Evolutionary conservation across 2,888 invertebrate species (phyloP).

Genomic region (Sicus ferrugineus): DNA sequence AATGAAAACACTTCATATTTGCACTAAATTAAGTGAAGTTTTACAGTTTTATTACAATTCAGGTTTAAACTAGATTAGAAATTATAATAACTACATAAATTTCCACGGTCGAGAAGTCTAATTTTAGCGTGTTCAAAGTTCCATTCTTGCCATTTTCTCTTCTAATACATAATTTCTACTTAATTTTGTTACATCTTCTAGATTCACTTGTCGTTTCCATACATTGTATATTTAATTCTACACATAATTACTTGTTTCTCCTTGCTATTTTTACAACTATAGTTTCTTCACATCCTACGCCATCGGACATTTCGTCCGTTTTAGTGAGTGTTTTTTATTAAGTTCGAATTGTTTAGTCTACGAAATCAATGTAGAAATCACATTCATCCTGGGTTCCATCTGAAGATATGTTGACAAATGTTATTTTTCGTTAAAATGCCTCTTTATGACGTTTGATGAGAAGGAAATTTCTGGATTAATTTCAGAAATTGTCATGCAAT

Average conservation of each 20-base stretch:
- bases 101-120: too few species aligned
- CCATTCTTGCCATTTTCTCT: too few species aligned
- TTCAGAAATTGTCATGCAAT: neutral
- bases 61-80: too few species aligned
- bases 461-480: neutral
- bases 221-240: neutral
- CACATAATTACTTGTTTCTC: neutral
- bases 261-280: neutral
- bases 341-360: slow-evolving; percentile 1
- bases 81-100: too few species aligned
- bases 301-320: neutral
- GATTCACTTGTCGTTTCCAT: too few species aligned
- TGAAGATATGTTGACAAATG: slow-evolving; percentile 34
- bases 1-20: too few species aligned
- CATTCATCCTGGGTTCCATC: slow-evolving; percentile 22
- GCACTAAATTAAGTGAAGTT: too few species aligned
- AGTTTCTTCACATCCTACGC: too few species aligned
- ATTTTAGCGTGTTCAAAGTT: too few species aligned
- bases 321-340: neutral
- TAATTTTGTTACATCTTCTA: too few species aligned
- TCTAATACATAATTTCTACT: too few species aligned
- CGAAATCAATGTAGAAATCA: slow-evolving; percentile 31
- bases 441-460: neutral
- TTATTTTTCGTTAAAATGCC: neutral
- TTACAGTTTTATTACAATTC: too few species aligned